Evolutionary conservation across 2,113 vertebrate species (phyloP), one percentile per base, ranked within the genome.

Genomic region (Tor tambroides): DNA sequence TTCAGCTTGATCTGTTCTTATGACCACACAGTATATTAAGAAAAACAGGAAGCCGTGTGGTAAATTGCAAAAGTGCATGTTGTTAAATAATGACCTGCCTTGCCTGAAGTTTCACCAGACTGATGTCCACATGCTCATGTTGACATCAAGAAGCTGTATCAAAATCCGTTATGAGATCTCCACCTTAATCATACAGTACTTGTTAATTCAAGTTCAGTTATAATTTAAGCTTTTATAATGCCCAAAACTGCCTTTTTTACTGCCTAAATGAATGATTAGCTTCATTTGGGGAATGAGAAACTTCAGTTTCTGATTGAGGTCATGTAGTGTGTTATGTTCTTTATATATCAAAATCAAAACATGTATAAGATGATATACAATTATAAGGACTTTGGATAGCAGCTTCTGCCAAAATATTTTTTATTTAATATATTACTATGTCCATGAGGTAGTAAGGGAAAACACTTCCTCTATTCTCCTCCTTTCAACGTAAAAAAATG

Each of bases 1-100:
- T 80, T 84, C 83, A 83, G 38, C 84, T 46, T 51, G 72, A 28
- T 72, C 82, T 65, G 35, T 76, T 59, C 69, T 81, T 59, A 80
- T 83, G 65, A 74, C 75, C 72, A 86, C 74, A 86, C 65, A 80
- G 69, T 69, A 81, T 85, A 85, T 82, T 81, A 46, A 46, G 10
- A 87, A 98, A 98, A 98, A 98, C 97, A 98, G 97, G 98, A 99
- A 98, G 96, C 95, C 94, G 93, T 92, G 93, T 88, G 84, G 86
- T 92, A 87, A 92, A 93, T 94, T 96, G 96, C 96, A 46, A 97
- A 98, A 97, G 97, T 96, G 97, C 97, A 94, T 87, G 91, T 92
- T 97, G 90, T 92, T 91, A 92, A 92, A 91, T 75, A 46, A 74
- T 93, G 92, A 92, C 93, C 94, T 95, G 93, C 94, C 94, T 76